A percentile compares a stretch with the other conserved stretches of the same genome.
These are phyloP conservation scores for Poecilia latipinna DNA, from an alignment of 2,113 vertebrate species.

Conservation along the genomic window DNA sequence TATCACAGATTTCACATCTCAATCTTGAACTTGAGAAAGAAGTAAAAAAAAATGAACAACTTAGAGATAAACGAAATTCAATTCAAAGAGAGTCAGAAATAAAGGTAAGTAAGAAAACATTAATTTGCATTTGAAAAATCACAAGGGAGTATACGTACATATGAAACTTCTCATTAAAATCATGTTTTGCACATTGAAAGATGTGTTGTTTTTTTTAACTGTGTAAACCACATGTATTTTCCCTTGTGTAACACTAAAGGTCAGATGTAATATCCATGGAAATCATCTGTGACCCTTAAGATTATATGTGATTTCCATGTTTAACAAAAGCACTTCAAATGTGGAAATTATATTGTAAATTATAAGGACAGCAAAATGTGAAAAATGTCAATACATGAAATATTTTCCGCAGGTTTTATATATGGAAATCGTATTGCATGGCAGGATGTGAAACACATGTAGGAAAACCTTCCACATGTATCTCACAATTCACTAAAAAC, in stretches of 20 bases:
- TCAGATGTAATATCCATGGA: neutral
- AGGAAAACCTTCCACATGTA: too few relatives aligned
- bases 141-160: neutral
- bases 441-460: too few relatives aligned
- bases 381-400: too few relatives aligned
- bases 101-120: constrained; percentile 65
- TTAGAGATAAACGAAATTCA: constrained; percentile 37
- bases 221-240: neutral
- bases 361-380: too few relatives aligned
- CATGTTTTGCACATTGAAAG: neutral
- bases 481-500: too few relatives aligned
- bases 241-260: neutral
- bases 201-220: neutral
- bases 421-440: too few relatives aligned
- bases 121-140: neutral
- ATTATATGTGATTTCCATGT: neutral
- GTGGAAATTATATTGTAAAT: neutral
- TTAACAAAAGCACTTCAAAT: neutral
- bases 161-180: neutral
- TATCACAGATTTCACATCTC: constrained; percentile 60
- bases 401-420: too few relatives aligned
- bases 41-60: constrained; percentile 27
- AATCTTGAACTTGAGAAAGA: constrained; percentile 52
- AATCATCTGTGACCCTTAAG: neutral
- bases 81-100: constrained; percentile 55